Evolutionary conservation across 2,888 invertebrate species (phyloP), one percentile per base, ranked within the genome.

Genomic region (Conistra vaccinii): DNA sequence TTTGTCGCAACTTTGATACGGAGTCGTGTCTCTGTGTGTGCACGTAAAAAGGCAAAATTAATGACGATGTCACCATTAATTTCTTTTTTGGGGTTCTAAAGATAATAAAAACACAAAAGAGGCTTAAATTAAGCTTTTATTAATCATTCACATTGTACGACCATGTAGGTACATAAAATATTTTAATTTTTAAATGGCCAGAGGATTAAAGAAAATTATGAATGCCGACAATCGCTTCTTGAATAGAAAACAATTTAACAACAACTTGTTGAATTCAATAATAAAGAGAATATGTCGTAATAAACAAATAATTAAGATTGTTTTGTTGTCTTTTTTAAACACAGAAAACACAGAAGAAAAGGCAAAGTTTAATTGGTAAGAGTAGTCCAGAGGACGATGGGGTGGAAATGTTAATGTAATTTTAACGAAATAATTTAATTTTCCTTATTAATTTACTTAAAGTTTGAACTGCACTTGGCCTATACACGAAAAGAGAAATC

Each of bases 101-200:
- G 12, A 48, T 53, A 73, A 69, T 68, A 73, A 67, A 83, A 81
- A 76, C 67, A 80, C 73, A 48, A 63, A 14, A 10, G 60, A 85
- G 81, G 83, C 87, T 90, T 88, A 86, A 87, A 87, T 89, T 91
- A 92, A 92, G 92, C 89, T 90, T 91, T 91, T 91, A 92, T 92
- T 92, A 84, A 87, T 91, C 84, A 85, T 91, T 92, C 88, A 92
- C 90, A 90, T 90, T 90, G 85, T 91, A 90, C 86, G 89, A 90
- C 88, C 89, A 90, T 89, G 85, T 89, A 68, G 82, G 78, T 82
- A 89, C 88, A 88, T 90, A 89, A 79, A 85, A 84, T 88, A 87
- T 85, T 88, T 87, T 81, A 83, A 77, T 85, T 85, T 89, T 81
- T 73, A 83, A 89, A 88, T 89, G 89, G 90, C 92, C 89, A 89